phyloP scores from a whole-genome alignment of 2,888 invertebrate species.

The Xanthia icteritia region DNA sequence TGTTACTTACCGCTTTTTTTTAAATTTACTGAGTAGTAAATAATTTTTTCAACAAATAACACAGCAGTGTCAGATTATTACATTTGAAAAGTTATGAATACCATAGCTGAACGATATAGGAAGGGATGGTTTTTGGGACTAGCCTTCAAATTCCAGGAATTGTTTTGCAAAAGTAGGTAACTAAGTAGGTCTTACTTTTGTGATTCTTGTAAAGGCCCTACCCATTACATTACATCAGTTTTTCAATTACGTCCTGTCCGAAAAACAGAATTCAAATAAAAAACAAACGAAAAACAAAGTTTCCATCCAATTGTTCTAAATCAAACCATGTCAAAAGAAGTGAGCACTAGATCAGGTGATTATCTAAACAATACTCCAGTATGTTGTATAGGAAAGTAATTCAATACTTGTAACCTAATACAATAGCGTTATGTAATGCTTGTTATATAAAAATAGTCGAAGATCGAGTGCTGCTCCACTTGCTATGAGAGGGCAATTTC shows the following conservation, averaged over 20 bases:
- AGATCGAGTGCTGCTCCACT: constrained; percentile 53
- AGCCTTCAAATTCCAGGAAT: too few relatives aligned
- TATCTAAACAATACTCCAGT: constrained; percentile 30
- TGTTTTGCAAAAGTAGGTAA: too few relatives aligned
- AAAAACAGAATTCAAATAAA: neutral
- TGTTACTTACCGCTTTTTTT: constrained; percentile 14
- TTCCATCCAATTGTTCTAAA: neutral
- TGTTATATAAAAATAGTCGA: constrained; percentile 53
- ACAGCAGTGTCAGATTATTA: too few relatives aligned
- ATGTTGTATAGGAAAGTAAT: constrained; percentile 65
- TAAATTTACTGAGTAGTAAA: neutral
- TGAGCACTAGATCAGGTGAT: constrained; percentile 22
- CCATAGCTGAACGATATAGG: neutral
- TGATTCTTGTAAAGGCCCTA: too few relatives aligned
- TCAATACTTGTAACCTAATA: constrained; percentile 62
- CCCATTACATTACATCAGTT: too few relatives aligned
- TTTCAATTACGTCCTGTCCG: too few relatives aligned
- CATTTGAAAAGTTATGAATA: too few relatives aligned
- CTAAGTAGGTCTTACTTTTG: too few relatives aligned
- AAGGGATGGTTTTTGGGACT: neutral
- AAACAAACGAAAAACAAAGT: constrained; percentile 4
- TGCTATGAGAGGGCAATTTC: constrained; percentile 13
- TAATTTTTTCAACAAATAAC: neutral
- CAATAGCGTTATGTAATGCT: constrained; percentile 38
- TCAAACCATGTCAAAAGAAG: constrained; percentile 16